Evolutionary conservation across 2,888 invertebrate genomes (phyloP).

Genomic region (Schizaphis graminum): DNA sequence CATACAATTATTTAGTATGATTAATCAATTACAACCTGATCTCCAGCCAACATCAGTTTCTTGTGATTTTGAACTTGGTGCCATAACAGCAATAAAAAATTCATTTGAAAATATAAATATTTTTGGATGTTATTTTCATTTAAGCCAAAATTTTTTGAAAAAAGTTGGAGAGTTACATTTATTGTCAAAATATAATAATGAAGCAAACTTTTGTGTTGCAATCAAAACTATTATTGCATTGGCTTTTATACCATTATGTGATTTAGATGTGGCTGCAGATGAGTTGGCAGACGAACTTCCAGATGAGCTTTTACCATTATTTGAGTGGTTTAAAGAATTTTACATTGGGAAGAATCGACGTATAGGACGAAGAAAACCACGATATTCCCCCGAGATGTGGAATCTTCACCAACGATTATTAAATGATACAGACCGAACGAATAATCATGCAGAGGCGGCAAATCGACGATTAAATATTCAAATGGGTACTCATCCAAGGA

Average conservation of each 20-base stretch:
- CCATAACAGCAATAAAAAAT: background rate
- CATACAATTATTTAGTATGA: background rate
- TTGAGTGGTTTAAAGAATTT: background rate
- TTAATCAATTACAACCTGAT: no score
- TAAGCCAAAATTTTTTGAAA: no score
- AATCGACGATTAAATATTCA: background rate
- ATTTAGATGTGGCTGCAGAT: background rate
- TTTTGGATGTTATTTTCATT: no score
- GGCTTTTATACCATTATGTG: background rate
- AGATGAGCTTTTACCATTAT: background rate
- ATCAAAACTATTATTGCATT: background rate
- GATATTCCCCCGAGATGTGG: background rate
- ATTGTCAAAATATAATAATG: background rate
- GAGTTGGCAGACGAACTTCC: background rate
- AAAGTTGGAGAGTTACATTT: no score
- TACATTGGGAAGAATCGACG: background rate
- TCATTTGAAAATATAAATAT: background rate
- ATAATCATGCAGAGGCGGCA: background rate
- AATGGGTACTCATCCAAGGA: background rate
- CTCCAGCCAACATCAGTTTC: background rate
- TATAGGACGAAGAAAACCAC: background rate
- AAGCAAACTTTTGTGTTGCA: no score
- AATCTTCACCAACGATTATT: background rate
- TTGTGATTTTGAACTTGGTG: no score
- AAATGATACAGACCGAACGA: background rate